phyloP scores from a whole-genome alignment of 2,797 vertebrate genomes.

The Melanotaenia pygmaea region DNA sequence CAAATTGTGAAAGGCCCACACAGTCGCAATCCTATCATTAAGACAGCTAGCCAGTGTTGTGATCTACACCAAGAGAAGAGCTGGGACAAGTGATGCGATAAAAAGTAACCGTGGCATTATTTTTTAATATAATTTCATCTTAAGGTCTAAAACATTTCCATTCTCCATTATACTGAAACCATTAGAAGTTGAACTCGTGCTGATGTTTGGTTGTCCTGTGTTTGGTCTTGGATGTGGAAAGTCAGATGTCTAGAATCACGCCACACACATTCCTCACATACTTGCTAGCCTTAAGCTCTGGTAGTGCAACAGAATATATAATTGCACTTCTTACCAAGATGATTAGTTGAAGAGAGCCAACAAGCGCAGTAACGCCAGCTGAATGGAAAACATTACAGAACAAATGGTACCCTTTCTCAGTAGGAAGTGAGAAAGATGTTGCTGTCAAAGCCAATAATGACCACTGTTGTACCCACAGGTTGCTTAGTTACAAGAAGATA shows the following conservation, averaged over 20 bases:
- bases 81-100: not conserved
- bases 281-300: constrained; percentile 6
- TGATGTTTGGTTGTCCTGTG: not conserved
- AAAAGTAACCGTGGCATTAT: not conserved
- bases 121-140: not conserved
- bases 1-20: too few relatives aligned
- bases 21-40: not conserved
- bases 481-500: constrained; percentile 20
- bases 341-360: constrained; percentile 6
- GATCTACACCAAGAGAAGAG: not conserved
- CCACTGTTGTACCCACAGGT: not conserved
- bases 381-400: not conserved
- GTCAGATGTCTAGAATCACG: constrained; percentile 60
- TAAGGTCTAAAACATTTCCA: not conserved
- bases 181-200: constrained; percentile 23
- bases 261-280: constrained; percentile 60
- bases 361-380: not conserved
- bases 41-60: not conserved
- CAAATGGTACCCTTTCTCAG: not conserved
- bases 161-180: not conserved
- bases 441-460: not conserved
- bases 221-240: constrained; percentile 16
- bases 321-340: not conserved
- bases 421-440: not conserved
- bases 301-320: not conserved